Conservation (phyloP, 2,113 vertebrate species). For the Phylloscopus trochilus region DNA sequence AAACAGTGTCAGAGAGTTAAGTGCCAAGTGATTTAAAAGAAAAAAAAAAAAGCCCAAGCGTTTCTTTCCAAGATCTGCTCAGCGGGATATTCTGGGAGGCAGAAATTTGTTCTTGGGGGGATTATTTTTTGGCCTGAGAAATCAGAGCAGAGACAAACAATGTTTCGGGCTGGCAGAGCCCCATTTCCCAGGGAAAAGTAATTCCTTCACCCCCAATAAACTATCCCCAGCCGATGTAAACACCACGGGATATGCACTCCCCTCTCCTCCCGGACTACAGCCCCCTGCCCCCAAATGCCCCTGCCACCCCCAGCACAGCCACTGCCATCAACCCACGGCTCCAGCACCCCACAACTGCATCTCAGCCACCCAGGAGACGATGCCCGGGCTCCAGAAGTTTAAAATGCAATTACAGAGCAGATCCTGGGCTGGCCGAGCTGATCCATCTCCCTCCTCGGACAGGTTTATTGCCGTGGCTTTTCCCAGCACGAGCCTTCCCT, state of each 20-base stretch:
- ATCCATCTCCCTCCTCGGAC: neutral
- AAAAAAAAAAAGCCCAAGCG: neutral
- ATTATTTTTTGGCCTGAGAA: neutral
- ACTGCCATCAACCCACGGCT: neutral
- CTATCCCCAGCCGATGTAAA: neutral
- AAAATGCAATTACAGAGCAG: neutral
- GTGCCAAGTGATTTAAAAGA: neutral
- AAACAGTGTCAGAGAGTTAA: neutral
- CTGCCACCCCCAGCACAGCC: neutral
- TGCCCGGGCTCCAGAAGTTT: neutral
- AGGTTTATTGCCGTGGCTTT: neutral
- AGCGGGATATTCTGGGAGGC: neutral
- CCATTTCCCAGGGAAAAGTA: neutral
- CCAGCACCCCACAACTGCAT: neutral
- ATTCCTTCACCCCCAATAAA: neutral
- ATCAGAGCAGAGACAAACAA: neutral
- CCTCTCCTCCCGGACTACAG: neutral
- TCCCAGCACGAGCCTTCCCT: neutral
- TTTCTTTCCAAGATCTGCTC: constrained; percentile 4
- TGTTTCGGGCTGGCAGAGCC: neutral
- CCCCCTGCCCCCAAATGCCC: neutral
- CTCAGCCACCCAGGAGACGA: rapidly evolving
- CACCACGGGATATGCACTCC: rapidly evolving
- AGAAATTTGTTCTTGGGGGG: neutral
- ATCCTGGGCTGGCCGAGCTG: neutral